These are phyloP conservation scores for Brotula barbata DNA, from an alignment of 2,797 vertebrate species.

Conservation along the genomic window DNA sequence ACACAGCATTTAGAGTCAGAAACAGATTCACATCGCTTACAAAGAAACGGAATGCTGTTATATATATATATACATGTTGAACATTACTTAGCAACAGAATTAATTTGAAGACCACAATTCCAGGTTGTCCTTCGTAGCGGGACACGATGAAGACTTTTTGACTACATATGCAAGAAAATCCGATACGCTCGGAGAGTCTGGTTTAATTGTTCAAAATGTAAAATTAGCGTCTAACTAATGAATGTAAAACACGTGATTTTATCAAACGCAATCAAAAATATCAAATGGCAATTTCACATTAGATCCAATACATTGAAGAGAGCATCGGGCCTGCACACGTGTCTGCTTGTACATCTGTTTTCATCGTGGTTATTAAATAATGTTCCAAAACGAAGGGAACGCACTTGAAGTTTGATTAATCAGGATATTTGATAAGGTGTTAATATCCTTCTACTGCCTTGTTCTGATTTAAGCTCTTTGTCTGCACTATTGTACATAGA, in stretches of 20 bases:
- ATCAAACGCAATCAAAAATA: not conserved
- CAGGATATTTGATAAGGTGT: slow-evolving; percentile 49
- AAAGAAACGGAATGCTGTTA: slow-evolving; percentile 34
- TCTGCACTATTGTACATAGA: slow-evolving; percentile 83
- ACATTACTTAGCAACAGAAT: slow-evolving; percentile 47
- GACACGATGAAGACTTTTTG: slow-evolving; percentile 18
- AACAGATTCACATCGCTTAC: slow-evolving; percentile 40
- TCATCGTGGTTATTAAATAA: slow-evolving; percentile 21
- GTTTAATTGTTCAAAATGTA: slow-evolving; percentile 6
- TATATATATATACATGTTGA: slow-evolving; percentile 19
- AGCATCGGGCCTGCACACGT: slow-evolving; percentile 16
- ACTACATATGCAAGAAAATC: slow-evolving; percentile 18
- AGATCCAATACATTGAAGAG: not conserved
- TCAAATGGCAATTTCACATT: not conserved
- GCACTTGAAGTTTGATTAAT: slow-evolving; percentile 48
- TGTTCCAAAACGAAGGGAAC: slow-evolving; percentile 34
- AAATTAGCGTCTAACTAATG: slow-evolving; percentile 36
- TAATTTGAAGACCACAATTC: slow-evolving; percentile 4
- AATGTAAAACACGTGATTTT: slow-evolving; percentile 45
- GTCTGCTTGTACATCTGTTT: slow-evolving; percentile 25
- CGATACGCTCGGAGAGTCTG: slow-evolving; percentile 3
- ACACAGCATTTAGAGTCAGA: slow-evolving; percentile 44
- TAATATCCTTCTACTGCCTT: slow-evolving; percentile 67
- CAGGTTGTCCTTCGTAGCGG: slow-evolving; percentile 7
- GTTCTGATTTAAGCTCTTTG: slow-evolving; percentile 65